These are phyloP conservation scores for Apodemus agrarius DNA, from an alignment of 2,797 vertebrate genomes.

Conservation along the genomic window DNA sequence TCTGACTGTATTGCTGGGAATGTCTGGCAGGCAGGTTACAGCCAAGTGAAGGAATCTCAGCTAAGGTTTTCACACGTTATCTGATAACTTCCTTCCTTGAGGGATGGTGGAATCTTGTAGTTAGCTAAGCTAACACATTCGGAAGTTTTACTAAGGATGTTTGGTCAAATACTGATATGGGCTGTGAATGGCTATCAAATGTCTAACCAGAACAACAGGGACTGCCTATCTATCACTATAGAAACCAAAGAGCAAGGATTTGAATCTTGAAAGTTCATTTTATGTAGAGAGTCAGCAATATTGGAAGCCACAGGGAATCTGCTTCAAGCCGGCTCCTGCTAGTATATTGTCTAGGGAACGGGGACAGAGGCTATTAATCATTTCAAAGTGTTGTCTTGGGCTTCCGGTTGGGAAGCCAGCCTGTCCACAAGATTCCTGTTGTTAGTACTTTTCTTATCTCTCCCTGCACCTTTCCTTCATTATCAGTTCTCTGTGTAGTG, in stretches of 20 bases:
- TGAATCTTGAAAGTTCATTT: background rate
- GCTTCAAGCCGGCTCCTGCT: background rate
- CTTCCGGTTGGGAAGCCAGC: background rate
- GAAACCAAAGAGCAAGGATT: background rate
- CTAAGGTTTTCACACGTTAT: background rate
- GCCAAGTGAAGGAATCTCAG: background rate
- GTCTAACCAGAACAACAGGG: background rate
- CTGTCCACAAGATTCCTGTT: background rate
- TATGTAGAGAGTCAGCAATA: background rate
- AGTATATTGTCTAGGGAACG: background rate
- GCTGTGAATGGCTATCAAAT: background rate
- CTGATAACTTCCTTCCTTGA: background rate
- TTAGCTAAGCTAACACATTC: background rate
- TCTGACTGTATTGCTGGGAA: background rate
- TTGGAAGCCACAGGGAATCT: background rate
- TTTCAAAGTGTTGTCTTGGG: background rate
- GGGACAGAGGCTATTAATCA: background rate
- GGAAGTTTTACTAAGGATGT: background rate
- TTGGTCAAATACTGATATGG: background rate
- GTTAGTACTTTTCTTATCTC: background rate
- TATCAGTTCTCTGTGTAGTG: background rate
- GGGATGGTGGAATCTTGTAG: background rate
- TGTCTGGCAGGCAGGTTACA: background rate
- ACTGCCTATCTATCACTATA: background rate
- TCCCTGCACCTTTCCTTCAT: background rate